Conservation (phyloP, 1,140 invertebrate species). For the Aphidius ervi region DNA sequence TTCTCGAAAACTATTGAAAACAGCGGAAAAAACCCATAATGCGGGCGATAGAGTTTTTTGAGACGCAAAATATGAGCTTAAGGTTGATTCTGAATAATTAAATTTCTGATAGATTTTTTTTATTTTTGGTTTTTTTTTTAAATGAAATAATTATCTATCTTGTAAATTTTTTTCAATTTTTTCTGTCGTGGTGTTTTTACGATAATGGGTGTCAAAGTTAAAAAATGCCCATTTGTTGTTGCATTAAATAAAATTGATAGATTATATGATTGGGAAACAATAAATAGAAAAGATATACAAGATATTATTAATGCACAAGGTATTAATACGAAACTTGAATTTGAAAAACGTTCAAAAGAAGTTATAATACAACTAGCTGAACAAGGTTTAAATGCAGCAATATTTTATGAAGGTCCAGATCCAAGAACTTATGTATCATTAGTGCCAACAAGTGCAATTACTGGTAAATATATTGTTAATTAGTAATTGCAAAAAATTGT, state of each 20-base stretch:
- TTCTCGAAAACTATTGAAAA: too few relatives aligned
- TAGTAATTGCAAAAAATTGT: conserved; percentile 4
- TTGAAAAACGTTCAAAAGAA: conserved; percentile 84
- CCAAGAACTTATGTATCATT: conserved; percentile 88
- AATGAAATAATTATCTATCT: too few relatives aligned
- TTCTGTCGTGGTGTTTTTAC: too few relatives aligned
- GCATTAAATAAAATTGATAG: conserved; percentile 97
- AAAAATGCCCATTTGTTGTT: conserved; percentile 96
- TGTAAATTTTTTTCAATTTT: too few relatives aligned
- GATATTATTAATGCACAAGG: conserved; percentile 89
- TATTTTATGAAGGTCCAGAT: conserved; percentile 96
- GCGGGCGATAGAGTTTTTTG: too few relatives aligned
- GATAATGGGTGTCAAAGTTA: too few relatives aligned
- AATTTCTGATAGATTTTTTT: too few relatives aligned
- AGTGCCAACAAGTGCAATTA: conserved; percentile 96
- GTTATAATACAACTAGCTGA: conserved; percentile 92
- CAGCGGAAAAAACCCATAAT: too few relatives aligned
- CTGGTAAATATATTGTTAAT: conserved; percentile 52
- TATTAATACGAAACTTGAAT: conserved; percentile 86
- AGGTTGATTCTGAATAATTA: too few relatives aligned
- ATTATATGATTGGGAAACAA: conserved; percentile 93
- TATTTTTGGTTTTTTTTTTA: too few relatives aligned
- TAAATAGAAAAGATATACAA: conserved; percentile 82
- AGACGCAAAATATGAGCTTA: too few relatives aligned
- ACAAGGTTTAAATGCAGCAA: conserved; percentile 90